A percentile compares a stretch with the other conserved stretches of the same genome.
Evolutionary conservation across 1,140 invertebrate genomes (phyloP).

Genomic region (Bombus impatiens): DNA sequence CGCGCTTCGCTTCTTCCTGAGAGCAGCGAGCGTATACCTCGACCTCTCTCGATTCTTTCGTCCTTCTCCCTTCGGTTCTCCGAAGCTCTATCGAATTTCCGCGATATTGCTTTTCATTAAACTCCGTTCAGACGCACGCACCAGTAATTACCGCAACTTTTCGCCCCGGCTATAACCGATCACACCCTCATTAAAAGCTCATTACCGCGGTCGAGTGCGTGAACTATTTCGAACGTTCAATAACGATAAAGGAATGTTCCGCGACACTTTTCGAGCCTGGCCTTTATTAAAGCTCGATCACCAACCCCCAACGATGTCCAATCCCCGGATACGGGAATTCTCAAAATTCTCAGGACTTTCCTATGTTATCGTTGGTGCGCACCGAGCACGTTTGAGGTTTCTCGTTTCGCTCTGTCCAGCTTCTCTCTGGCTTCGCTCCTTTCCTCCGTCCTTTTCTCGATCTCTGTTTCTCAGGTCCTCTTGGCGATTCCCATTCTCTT

Average conservation of each 20-base stretch:
- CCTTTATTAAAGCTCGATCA: constrained; percentile 61
- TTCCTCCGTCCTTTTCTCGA: background rate
- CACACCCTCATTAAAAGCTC: constrained; percentile 63
- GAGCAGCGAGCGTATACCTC: background rate
- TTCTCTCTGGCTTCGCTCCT: background rate
- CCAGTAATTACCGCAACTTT: constrained; percentile 62
- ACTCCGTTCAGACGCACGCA: constrained; percentile 57
- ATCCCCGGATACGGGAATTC: constrained; percentile 42
- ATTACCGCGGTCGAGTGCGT: constrained; percentile 55
- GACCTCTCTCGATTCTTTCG: background rate
- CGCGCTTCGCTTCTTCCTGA: constrained; percentile 55
- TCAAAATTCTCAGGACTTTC: constrained; percentile 52
- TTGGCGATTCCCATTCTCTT: background rate
- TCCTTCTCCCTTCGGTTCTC: background rate
- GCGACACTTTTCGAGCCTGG: constrained; percentile 32
- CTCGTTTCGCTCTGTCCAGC: background rate
- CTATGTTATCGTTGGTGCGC: constrained; percentile 30
- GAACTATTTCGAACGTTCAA: constrained; percentile 65
- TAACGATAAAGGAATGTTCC: constrained; percentile 63
- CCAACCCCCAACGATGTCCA: constrained; percentile 18
- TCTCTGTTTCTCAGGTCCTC: background rate
- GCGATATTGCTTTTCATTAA: constrained; percentile 67
- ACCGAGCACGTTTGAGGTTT: constrained; percentile 38
- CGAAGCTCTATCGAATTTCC: constrained; percentile 56
- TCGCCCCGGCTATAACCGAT: constrained; percentile 54